These are phyloP conservation scores for Drosophila neocordata DNA, from an alignment of 1,140 invertebrate species.

Conservation along the genomic window DNA sequence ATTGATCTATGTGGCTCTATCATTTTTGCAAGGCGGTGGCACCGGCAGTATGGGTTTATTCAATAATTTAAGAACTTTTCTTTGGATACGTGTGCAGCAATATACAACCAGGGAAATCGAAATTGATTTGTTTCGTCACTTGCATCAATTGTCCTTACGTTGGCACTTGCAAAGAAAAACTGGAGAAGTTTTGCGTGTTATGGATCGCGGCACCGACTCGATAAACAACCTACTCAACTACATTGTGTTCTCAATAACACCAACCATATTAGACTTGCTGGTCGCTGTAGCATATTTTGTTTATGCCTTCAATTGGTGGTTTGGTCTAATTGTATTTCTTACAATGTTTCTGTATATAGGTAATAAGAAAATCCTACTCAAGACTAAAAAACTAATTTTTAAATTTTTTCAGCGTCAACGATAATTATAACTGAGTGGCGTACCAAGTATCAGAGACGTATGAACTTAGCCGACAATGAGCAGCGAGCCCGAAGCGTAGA, in stretches of 20 bases:
- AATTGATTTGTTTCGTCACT: conserved; percentile 92
- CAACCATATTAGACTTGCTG: conserved; percentile 95
- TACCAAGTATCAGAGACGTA: conserved; percentile 95
- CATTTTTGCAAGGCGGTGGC: conserved; percentile 96
- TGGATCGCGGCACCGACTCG: conserved; percentile 97
- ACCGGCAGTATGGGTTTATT: conserved; percentile 95
- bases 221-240: conserved; percentile 96
- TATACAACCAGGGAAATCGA: conserved; percentile 96
- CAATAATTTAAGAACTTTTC: conserved; percentile 94
- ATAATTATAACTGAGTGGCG: conserved; percentile 97
- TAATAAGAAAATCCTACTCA: conserved; percentile 84
- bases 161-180: conserved; percentile 98
- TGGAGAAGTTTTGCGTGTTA: conserved; percentile 96
- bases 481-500: conserved; percentile 96
- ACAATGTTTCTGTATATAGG: conserved; percentile 97
- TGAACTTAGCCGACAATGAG: conserved; percentile 97
- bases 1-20: conserved; percentile 92
- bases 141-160: conserved; percentile 92
- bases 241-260: conserved; percentile 93
- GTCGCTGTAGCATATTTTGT: conserved; percentile 96
- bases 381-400: not conserved
- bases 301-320: conserved; percentile 94
- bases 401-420: conserved; percentile 87
- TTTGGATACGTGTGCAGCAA: conserved; percentile 98
- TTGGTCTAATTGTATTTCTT: conserved; percentile 95